A percentile compares a stretch with the other conserved stretches of the same genome.
phyloP scores from a whole-genome alignment of 2,888 invertebrate genomes.

The Ennomos quercinarius region DNA sequence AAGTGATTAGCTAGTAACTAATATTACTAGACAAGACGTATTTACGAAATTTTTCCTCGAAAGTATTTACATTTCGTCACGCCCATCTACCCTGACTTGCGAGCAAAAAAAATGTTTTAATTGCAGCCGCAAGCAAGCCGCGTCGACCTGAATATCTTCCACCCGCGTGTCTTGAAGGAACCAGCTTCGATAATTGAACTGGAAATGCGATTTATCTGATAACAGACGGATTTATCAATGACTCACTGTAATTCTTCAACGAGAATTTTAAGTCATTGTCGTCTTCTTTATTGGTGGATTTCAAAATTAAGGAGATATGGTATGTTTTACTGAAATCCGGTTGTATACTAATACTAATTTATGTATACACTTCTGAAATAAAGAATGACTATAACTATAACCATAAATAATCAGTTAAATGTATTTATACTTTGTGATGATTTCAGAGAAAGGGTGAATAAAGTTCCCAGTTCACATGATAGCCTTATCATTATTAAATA shows the following conservation, averaged over 20 bases:
- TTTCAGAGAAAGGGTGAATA: too few species aligned
- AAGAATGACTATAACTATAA: too few species aligned
- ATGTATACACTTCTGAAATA: too few species aligned
- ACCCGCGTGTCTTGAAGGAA: constrained; percentile 44
- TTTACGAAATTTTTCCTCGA: not conserved
- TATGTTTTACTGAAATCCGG: constrained; percentile 4
- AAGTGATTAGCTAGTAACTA: too few species aligned
- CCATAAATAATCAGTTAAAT: too few species aligned
- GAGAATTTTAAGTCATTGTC: constrained; percentile 29
- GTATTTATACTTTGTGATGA: too few species aligned
- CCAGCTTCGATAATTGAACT: constrained; percentile 49
- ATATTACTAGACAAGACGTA: too few species aligned
- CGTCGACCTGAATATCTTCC: constrained; percentile 60
- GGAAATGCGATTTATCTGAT: constrained; percentile 52
- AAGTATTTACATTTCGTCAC: constrained; percentile 11
- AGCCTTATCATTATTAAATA: too few species aligned
- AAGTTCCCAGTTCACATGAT: too few species aligned
- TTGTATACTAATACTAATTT: not conserved
- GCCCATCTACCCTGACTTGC: constrained; percentile 51
- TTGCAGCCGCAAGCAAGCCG: constrained; percentile 51
- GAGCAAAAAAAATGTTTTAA: constrained; percentile 54
- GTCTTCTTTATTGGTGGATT: constrained; percentile 15
- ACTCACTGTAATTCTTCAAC: constrained; percentile 27
- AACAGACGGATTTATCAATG: constrained; percentile 39
- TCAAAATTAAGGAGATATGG: constrained; percentile 5